Conservation (phyloP, 2,888 invertebrate species). For the Agrochola lota region DNA sequence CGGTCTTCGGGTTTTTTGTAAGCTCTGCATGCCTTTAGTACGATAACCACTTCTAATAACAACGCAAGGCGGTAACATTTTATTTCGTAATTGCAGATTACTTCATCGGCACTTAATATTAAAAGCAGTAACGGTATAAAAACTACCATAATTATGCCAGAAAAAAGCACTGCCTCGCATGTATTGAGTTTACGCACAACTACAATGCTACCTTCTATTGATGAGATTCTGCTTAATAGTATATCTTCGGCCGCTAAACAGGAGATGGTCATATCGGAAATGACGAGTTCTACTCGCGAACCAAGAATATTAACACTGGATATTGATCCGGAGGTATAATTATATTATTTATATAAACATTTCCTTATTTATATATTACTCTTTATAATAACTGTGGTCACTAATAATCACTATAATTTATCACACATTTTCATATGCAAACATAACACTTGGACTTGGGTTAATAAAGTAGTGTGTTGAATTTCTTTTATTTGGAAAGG, state of each 20-base stretch:
- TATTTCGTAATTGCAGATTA: constrained; percentile 90
- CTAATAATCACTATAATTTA: constrained; percentile 59
- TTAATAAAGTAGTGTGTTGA: constrained; percentile 60
- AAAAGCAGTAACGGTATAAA: constrained; percentile 88
- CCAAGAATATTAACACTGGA: constrained; percentile 91
- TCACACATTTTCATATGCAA: constrained; percentile 64
- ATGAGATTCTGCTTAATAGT: constrained; percentile 91
- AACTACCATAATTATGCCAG: constrained; percentile 86
- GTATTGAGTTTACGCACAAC: constrained; percentile 90
- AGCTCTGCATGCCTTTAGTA: constrained; percentile 82
- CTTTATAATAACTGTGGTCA: constrained; percentile 62
- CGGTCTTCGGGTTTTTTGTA: constrained; percentile 72
- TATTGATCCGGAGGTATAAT: constrained; percentile 92
- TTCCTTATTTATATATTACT: constrained; percentile 72
- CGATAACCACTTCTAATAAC: constrained; percentile 79
- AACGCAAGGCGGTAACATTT: constrained; percentile 83
- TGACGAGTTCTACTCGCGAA: constrained; percentile 88
- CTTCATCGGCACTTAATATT: constrained; percentile 89
- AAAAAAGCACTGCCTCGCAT: constrained; percentile 90
- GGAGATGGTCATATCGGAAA: constrained; percentile 89
- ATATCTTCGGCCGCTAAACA: constrained; percentile 91
- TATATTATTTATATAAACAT: constrained; percentile 78
- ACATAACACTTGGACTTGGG: constrained; percentile 65
- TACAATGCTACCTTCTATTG: constrained; percentile 91
- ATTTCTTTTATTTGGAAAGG: constrained; percentile 68